Evolutionary conservation across 2,113 vertebrate genomes (phyloP).

Genomic region (Xenus cinereus): DNA sequence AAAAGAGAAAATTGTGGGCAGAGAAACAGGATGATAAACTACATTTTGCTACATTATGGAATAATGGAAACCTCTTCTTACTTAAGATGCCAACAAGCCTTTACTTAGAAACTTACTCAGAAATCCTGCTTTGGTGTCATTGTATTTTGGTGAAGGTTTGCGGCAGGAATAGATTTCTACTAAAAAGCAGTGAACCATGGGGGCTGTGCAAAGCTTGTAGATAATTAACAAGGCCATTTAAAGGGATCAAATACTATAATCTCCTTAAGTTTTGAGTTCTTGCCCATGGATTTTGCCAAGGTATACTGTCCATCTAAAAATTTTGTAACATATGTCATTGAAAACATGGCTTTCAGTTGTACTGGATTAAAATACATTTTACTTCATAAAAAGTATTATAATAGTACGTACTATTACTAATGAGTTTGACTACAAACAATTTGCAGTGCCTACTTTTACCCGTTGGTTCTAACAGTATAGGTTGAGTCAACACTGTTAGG

Average conservation of each 20-base stretch:
- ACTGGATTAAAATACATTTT: background rate
- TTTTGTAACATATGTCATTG: background rate
- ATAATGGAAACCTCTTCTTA: background rate
- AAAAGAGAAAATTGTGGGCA: background rate
- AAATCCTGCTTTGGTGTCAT: background rate
- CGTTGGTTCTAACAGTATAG: background rate
- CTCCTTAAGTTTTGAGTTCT: background rate
- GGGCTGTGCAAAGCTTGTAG: background rate
- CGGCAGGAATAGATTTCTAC: background rate
- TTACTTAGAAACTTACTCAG: background rate
- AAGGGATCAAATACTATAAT: background rate
- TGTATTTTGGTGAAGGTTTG: background rate
- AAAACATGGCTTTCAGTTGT: background rate
- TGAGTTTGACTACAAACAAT: background rate
- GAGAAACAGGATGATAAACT: background rate
- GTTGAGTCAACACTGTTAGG: background rate
- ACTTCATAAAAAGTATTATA: background rate
- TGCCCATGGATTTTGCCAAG: background rate
- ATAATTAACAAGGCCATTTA: background rate
- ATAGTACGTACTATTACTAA: background rate
- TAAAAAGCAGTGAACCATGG: background rate
- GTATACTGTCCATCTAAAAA: background rate
- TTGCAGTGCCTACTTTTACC: background rate
- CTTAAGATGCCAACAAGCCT: background rate
- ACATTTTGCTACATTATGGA: background rate